Percentiles rank a stretch among this genome's conserved stretches.
Evolutionary conservation across 92 coral and sea anemone species (phyloP).

Genomic region (Nematostella vectensis): DNA sequence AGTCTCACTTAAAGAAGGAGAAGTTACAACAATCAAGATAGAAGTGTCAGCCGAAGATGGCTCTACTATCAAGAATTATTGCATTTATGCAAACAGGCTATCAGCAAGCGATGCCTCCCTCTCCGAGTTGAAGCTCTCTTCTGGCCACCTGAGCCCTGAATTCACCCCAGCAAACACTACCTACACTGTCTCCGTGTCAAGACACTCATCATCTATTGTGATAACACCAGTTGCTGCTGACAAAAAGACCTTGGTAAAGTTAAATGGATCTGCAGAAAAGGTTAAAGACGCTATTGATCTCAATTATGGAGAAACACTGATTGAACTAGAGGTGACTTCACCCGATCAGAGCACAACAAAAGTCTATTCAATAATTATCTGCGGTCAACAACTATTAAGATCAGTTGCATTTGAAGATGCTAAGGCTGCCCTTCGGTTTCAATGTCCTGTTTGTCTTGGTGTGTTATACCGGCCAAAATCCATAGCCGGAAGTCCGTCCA

Average conservation of each 20-base stretch:
- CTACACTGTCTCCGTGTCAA: slow-evolving; percentile 54
- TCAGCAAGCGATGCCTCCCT: slow-evolving; percentile 90
- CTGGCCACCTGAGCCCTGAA: slow-evolving; percentile 48
- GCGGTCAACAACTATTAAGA: slow-evolving; percentile 46
- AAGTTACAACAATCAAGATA: slow-evolving; percentile 60
- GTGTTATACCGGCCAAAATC: slow-evolving; percentile 78
- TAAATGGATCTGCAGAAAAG: slow-evolving; percentile 48
- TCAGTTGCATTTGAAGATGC: slow-evolving; percentile 42
- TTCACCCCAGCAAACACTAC: slow-evolving; percentile 40
- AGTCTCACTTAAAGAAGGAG: slow-evolving; percentile 71
- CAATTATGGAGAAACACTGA: slow-evolving; percentile 72
- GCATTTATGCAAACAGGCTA: slow-evolving; percentile 63
- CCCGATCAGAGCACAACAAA: slow-evolving; percentile 62
- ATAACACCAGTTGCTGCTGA: slow-evolving; percentile 70
- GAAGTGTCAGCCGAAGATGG: slow-evolving; percentile 99
- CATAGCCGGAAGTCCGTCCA: slow-evolving; percentile 48
- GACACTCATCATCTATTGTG: slow-evolving; percentile 33
- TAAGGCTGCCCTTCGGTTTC: slow-evolving; percentile 22
- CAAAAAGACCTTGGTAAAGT: slow-evolving; percentile 55
- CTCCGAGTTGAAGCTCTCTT: slow-evolving; percentile 52
- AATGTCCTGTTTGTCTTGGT: slow-evolving; percentile 84
- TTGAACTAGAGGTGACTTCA: slow-evolving; percentile 78
- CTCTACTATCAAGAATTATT: slow-evolving; percentile 70
- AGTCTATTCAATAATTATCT: slow-evolving; percentile 41
- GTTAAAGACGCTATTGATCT: slow-evolving; percentile 44